Evolutionary conservation across 2,888 invertebrate species (phyloP).

Genomic region (Candidula unifasciata): DNA sequence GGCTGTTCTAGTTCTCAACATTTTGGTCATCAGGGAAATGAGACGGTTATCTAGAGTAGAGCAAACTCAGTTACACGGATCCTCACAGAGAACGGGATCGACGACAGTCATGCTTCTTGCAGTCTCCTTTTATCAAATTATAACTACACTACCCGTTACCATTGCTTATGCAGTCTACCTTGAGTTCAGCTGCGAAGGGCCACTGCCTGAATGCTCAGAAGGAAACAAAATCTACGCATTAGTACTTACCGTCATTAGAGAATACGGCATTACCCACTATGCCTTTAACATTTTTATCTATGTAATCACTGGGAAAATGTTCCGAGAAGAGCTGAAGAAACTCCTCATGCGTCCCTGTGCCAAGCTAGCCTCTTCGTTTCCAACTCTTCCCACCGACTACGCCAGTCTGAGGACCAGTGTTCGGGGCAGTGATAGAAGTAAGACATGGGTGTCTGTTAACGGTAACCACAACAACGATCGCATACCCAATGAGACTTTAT

Average conservation of each 20-base stretch:
- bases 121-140: constrained; percentile 76
- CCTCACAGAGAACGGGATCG: constrained; percentile 68
- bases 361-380: constrained; percentile 58
- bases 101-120: constrained; percentile 76
- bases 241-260: constrained; percentile 67
- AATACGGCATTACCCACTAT: constrained; percentile 76
- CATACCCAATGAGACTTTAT: constrained; percentile 48
- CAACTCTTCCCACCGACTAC: constrained; percentile 59
- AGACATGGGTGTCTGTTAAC: constrained; percentile 62
- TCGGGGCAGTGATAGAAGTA: constrained; percentile 56
- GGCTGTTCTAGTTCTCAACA: constrained; percentile 75
- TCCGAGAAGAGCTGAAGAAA: constrained; percentile 72
- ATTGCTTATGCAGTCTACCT: constrained; percentile 69
- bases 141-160: constrained; percentile 75
- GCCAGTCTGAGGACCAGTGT: constrained; percentile 61
- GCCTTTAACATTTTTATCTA: constrained; percentile 77
- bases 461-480: constrained; percentile 40
- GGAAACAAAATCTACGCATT: constrained; percentile 59
- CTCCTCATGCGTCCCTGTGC: constrained; percentile 59
- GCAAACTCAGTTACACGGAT: constrained; percentile 60
- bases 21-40: constrained; percentile 75
- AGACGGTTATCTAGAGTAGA: constrained; percentile 66
- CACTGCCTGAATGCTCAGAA: neutral
- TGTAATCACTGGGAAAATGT: constrained; percentile 75
- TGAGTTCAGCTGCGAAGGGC: constrained; percentile 56